Conservation (phyloP, 2,888 invertebrate species). For the Trachelus stipa region DNA sequence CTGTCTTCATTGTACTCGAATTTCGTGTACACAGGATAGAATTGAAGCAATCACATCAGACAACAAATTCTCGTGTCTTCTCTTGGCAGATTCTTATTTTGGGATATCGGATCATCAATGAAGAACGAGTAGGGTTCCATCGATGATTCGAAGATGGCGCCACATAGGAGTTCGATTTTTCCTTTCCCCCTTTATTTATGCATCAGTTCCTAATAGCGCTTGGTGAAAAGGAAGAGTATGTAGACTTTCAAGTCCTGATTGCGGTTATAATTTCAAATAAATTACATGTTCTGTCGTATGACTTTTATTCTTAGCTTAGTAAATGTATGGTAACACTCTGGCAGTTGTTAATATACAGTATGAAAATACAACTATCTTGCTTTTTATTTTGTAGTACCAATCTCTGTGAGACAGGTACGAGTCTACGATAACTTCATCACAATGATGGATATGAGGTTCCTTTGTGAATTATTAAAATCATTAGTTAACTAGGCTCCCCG, state of each 20-base stretch:
- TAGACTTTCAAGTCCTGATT: no score
- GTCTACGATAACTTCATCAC: not conserved
- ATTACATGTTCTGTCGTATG: not conserved
- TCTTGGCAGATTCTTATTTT: not conserved
- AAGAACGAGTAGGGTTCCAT: no score
- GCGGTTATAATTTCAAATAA: not conserved
- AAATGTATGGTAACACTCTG: not conserved
- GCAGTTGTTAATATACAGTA: not conserved
- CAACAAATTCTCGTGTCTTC: not conserved
- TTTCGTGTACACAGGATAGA: constrained; percentile 3
- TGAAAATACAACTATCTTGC: not conserved
- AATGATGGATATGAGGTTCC: not conserved
- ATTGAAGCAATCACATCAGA: not conserved
- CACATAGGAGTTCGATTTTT: no score
- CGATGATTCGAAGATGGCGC: no score
- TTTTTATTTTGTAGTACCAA: not conserved
- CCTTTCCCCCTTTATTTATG: no score
- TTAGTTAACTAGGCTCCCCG: not conserved
- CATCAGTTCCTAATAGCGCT: no score
- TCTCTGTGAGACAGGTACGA: not conserved
- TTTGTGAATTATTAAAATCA: not conserved
- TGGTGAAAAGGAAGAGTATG: no score
- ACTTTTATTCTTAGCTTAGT: not conserved
- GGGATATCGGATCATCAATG: not conserved
- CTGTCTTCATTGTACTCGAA: constrained; percentile 76